phyloP scores from a whole-genome alignment of 2,113 vertebrate species.

The Dromas ardeola region DNA sequence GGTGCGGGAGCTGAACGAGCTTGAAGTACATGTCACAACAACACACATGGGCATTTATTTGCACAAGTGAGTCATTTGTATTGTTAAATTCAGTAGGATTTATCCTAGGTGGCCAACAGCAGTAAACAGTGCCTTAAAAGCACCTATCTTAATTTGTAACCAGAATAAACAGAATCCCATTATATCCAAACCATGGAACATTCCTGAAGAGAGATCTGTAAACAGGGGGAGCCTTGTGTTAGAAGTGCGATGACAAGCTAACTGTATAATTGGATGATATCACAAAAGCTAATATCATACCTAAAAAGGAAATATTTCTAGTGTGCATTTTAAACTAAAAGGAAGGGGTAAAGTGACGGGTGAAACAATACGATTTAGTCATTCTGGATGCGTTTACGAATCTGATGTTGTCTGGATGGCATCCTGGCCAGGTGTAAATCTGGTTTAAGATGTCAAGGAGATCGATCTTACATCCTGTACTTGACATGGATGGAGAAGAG shows the following conservation, averaged over 20 bases:
- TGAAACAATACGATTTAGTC: background rate
- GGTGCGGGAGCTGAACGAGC: background rate
- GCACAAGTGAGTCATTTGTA: background rate
- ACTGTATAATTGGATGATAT: background rate
- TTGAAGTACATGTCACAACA: background rate
- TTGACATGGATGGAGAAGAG: background rate
- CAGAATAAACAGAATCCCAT: background rate
- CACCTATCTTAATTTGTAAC: background rate
- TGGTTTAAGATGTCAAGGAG: background rate
- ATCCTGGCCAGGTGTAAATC: background rate
- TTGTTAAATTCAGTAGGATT: background rate
- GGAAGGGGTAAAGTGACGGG: accelerated
- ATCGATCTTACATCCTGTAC: background rate
- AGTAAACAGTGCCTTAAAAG: background rate
- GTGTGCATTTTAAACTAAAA: background rate
- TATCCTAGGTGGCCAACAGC: background rate
- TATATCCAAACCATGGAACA: background rate
- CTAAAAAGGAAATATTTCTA: background rate
- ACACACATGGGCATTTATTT: background rate
- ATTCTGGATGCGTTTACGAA: background rate
- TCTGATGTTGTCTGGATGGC: background rate
- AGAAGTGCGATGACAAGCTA: background rate
- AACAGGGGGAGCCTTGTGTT: background rate
- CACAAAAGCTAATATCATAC: background rate
- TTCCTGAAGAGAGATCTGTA: background rate